Conservation (phyloP, 2,113 vertebrate species). For the Tinamus guttatus region DNA sequence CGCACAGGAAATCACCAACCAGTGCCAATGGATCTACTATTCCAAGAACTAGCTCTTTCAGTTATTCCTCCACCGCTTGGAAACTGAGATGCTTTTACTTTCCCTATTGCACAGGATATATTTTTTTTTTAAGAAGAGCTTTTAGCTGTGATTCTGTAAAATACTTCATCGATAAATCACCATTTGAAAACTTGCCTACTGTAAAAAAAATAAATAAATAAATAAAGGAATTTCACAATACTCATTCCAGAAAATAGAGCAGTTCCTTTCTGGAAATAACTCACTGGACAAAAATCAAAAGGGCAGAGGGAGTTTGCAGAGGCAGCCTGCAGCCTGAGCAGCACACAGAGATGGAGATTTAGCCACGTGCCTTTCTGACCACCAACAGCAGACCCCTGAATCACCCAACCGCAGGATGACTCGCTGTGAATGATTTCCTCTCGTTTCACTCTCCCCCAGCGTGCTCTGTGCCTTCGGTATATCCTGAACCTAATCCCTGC, state of each 20-base stretch:
- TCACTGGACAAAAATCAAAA: slow-evolving; percentile 72
- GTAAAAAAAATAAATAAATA: slow-evolving; percentile 11
- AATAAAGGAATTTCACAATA: slow-evolving; percentile 73
- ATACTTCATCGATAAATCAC: slow-evolving; percentile 77
- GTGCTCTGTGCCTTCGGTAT: neutral
- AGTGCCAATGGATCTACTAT: slow-evolving; percentile 62
- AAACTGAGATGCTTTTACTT: slow-evolving; percentile 67
- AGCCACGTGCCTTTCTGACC: slow-evolving; percentile 76
- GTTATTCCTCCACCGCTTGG: slow-evolving; percentile 49
- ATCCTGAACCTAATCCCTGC: slow-evolving; percentile 47
- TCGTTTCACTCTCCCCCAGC: neutral
- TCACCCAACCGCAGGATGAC: slow-evolving; percentile 75
- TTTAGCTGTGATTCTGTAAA: slow-evolving; percentile 72
- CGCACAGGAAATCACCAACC: slow-evolving; percentile 72
- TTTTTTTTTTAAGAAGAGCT: slow-evolving; percentile 39
- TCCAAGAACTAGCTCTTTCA: slow-evolving; percentile 72
- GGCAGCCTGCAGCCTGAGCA: slow-evolving; percentile 57
- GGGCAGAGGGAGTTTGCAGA: slow-evolving; percentile 36
- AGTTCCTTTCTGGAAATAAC: slow-evolving; percentile 82
- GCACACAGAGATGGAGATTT: slow-evolving; percentile 41
- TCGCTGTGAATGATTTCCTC: slow-evolving; percentile 71
- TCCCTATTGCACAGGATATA: slow-evolving; percentile 35
- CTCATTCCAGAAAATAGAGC: slow-evolving; percentile 80
- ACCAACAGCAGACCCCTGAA: slow-evolving; percentile 70
- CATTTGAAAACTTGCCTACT: slow-evolving; percentile 77